Conservation (phyloP, 2,888 invertebrate species). For the Gonocerus acuteangulatus region DNA sequence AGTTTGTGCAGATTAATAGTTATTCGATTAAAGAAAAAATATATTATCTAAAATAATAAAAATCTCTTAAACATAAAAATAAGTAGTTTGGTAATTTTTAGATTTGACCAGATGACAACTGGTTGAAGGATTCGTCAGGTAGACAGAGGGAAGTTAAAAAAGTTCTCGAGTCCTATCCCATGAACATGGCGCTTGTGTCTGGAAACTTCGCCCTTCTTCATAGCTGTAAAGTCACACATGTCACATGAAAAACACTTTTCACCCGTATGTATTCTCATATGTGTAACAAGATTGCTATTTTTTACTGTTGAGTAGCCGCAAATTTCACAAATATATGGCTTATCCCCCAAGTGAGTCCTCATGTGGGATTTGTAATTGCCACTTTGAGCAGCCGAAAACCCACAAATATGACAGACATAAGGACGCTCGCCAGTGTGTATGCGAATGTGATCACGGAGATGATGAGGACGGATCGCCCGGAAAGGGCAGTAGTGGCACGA, state of each 20-base stretch:
- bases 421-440: conserved; percentile 1
- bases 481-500: conserved; percentile 3
- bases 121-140: too few relatives aligned
- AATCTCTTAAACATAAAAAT: too few relatives aligned
- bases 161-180: too few relatives aligned
- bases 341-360: neutral
- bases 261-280: neutral
- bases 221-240: neutral
- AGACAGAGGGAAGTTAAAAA: too few relatives aligned
- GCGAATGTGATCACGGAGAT: conserved; percentile 4
- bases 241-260: neutral
- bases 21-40: too few relatives aligned
- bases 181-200: neutral
- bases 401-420: neutral
- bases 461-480: neutral
- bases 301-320: neutral
- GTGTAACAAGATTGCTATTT: neutral
- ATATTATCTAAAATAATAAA: too few relatives aligned
- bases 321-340: neutral
- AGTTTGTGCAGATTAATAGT: too few relatives aligned
- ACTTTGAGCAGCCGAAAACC: neutral
- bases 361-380: neutral
- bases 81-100: too few relatives aligned
- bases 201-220: neutral
- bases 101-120: too few relatives aligned